Conservation (phyloP, 2,113 vertebrate species). For the Sebastes fasciatus region DNA sequence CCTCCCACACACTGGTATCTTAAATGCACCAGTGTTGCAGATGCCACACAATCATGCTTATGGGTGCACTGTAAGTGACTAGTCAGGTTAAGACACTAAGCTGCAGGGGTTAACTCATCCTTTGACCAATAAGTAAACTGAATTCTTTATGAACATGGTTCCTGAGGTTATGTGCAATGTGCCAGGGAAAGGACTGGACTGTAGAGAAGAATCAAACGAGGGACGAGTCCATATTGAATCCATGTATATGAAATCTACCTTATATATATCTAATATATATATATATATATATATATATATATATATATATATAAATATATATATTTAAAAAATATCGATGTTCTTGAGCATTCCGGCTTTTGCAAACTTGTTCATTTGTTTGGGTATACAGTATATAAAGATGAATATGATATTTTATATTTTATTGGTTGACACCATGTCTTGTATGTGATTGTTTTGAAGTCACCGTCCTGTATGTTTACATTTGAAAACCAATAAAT, state of each 20-base stretch:
- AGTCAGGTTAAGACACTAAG: conserved; percentile 33
- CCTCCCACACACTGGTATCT: conserved; percentile 5
- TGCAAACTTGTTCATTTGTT: conserved; percentile 79
- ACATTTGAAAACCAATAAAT: conserved; percentile 84
- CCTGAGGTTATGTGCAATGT: conserved; percentile 79
- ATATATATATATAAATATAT: conserved; percentile 76
- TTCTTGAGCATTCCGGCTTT: conserved; percentile 85
- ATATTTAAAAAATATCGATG: conserved; percentile 82
- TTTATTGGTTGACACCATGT: conserved; percentile 78
- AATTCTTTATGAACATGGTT: conserved; percentile 34
- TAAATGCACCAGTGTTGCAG: conserved; percentile 11
- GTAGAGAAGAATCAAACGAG: conserved; percentile 47
- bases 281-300: no score
- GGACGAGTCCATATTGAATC: conserved; percentile 64
- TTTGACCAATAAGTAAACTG: conserved; percentile 29
- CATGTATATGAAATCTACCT: conserved; percentile 73
- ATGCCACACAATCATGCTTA: background rate
- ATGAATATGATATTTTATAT: conserved; percentile 73
- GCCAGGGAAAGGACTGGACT: conserved; percentile 68
- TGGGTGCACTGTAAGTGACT: no score
- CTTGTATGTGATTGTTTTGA: conserved; percentile 81
- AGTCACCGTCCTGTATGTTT: conserved; percentile 85
- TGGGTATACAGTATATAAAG: conserved; percentile 66
- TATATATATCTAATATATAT: conserved; percentile 73
- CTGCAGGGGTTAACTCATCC: conserved; percentile 37